phyloP scores from a whole-genome alignment of 2,113 vertebrate genomes.

The Gila orcuttii region DNA sequence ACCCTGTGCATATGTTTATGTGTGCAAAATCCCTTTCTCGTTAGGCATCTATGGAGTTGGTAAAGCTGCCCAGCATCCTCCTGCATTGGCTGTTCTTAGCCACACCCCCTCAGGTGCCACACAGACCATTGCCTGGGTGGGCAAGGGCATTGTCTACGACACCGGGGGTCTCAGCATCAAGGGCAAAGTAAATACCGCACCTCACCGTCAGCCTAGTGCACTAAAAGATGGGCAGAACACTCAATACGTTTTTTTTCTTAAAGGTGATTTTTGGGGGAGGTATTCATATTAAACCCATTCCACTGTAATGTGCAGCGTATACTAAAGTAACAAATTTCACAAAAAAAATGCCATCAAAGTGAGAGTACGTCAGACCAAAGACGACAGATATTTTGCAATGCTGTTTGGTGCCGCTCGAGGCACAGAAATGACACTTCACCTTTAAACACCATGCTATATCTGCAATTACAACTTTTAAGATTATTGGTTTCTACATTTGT shows the following conservation, averaged over 20 bases:
- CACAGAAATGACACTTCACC: background rate
- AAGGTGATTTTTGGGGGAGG: background rate
- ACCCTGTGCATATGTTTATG: background rate
- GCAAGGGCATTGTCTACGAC: slow-evolving; percentile 98
- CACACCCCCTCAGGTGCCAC: slow-evolving; percentile 93
- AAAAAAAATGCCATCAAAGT: background rate
- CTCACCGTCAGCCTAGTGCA: slow-evolving; percentile 91
- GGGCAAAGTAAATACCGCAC: slow-evolving; percentile 90
- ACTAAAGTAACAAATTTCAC: too few relatives aligned
- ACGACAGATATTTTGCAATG: background rate
- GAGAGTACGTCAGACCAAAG: background rate
- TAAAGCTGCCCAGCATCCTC: slow-evolving; percentile 90
- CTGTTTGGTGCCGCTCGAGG: background rate
- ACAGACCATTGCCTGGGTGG: slow-evolving; percentile 97
- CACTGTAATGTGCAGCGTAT: too few relatives aligned
- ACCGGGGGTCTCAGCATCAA: slow-evolving; percentile 99
- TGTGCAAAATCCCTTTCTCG: background rate
- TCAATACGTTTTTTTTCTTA: background rate
- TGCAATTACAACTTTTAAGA: background rate
- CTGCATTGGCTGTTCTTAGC: slow-evolving; percentile 90
- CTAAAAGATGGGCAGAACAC: background rate
- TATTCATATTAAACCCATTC: background rate
- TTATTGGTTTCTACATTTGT: background rate
- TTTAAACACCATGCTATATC: background rate
- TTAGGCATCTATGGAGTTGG: slow-evolving; percentile 96